Percentiles rank a stretch among this genome's conserved stretches.
Conservation (phyloP, 2,888 invertebrate species). For the Chironomus riparius region DNA sequence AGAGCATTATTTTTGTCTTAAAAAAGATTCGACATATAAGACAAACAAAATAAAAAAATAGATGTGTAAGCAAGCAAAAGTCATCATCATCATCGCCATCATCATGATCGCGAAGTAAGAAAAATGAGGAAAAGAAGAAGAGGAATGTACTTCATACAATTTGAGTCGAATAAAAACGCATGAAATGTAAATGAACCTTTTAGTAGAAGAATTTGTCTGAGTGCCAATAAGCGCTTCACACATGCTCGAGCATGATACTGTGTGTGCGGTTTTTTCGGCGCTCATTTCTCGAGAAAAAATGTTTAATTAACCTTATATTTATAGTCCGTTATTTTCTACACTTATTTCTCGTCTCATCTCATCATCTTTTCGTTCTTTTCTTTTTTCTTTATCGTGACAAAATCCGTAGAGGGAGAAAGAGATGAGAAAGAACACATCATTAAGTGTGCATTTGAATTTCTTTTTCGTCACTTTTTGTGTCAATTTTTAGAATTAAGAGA, state of each 20-base stretch:
- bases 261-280: slow-evolving; percentile 19
- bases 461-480: slow-evolving; percentile 14
- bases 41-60: too few species aligned
- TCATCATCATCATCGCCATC: neutral
- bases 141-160: neutral
- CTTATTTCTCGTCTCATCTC: neutral
- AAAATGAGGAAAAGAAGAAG: neutral
- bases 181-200: slow-evolving; percentile 24
- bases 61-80: neutral
- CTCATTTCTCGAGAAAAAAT: slow-evolving; percentile 14
- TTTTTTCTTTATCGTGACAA: neutral
- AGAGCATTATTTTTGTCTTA: neutral
- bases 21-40: too few species aligned
- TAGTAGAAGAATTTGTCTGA: slow-evolving; percentile 21
- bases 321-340: slow-evolving; percentile 22
- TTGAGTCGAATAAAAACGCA: neutral
- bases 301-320: slow-evolving; percentile 30
- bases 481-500: neutral
- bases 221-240: slow-evolving; percentile 27
- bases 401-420: neutral
- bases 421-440: neutral
- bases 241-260: slow-evolving; percentile 17
- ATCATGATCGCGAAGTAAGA: neutral
- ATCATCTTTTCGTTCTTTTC: neutral
- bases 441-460: slow-evolving; percentile 22